A percentile compares a stretch with the other conserved stretches of the same genome.
phyloP scores from a whole-genome alignment of 2,888 invertebrate species.

The Ypsolopha sequella region DNA sequence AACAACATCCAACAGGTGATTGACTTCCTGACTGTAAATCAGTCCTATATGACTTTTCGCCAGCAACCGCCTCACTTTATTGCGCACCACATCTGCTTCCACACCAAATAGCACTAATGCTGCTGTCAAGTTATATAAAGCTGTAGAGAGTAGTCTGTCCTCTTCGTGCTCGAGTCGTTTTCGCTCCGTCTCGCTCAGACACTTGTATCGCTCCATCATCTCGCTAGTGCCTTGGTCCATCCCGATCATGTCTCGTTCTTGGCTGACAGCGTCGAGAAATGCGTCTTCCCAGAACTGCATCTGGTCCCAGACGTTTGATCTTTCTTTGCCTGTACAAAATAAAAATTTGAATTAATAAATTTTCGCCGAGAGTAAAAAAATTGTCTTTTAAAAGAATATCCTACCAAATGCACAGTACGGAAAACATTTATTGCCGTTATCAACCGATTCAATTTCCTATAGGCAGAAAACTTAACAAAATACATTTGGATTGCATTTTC shows the following conservation, averaged over 20 bases:
- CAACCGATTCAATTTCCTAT: no score
- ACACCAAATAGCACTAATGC: conserved; percentile 95
- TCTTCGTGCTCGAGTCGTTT: conserved; percentile 98
- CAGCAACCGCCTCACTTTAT: conserved; percentile 90
- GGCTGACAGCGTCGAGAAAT: conserved; percentile 96
- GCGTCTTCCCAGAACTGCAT: conserved; percentile 99
- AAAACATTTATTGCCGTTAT: no score
- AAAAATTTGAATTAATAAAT: no score
- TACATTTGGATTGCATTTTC: no score
- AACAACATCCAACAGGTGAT: conserved; percentile 94
- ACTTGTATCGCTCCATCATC: conserved; percentile 98
- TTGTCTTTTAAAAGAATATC: no score
- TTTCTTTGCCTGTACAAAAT: conserved; percentile 73
- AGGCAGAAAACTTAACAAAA: no score
- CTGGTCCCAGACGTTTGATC: conserved; percentile 96
- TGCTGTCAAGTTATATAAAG: conserved; percentile 96
- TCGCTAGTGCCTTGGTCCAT: conserved; percentile 99
- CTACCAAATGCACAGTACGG: no score
- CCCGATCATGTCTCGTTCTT: conserved; percentile 98
- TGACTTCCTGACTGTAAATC: conserved; percentile 97
- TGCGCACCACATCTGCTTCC: conserved; percentile 83
- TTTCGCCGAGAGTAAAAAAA: no score
- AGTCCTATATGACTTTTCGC: conserved; percentile 99
- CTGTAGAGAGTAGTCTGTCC: conserved; percentile 93
- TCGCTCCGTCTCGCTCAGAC: conserved; percentile 90